phyloP scores from a whole-genome alignment of 2,113 vertebrate genomes.

The Merops nubicus region DNA sequence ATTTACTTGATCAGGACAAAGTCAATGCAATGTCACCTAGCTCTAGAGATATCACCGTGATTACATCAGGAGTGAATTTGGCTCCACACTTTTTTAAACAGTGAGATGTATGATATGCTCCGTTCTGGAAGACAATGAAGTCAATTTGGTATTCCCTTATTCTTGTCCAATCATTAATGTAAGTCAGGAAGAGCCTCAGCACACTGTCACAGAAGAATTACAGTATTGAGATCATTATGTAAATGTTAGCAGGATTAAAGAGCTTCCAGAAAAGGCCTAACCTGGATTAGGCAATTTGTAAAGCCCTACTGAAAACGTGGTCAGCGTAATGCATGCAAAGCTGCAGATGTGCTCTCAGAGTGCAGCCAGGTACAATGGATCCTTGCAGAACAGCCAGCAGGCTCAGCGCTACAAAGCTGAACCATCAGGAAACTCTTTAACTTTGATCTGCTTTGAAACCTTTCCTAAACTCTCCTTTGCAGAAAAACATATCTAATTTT shows the following conservation, averaged over 20 bases:
- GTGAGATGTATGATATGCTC: neutral
- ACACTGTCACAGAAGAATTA: slow-evolving; percentile 19
- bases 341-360: neutral
- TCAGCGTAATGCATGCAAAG: slow-evolving; percentile 1
- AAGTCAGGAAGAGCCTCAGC: slow-evolving; percentile 4
- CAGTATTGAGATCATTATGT: slow-evolving; percentile 17
- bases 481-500: neutral
- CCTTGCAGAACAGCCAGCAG: slow-evolving; percentile 9
- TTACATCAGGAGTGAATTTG: neutral
- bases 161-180: neutral
- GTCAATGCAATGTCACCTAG: neutral
- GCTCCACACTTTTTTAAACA: neutral
- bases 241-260: slow-evolving; percentile 49
- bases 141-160: neutral
- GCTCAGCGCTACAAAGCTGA: slow-evolving; percentile 17
- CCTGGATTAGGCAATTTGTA: slow-evolving; percentile 42
- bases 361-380: neutral
- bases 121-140: neutral
- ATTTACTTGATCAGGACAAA: neutral
- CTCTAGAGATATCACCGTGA: neutral
- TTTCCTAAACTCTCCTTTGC: neutral
- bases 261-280: slow-evolving; percentile 23
- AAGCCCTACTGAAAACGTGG: neutral
- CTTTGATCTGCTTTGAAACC: slow-evolving; percentile 46
- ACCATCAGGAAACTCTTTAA: slow-evolving; percentile 3